Conservation (phyloP, 1,140 invertebrate genomes). For the Battus philenor region DNA sequence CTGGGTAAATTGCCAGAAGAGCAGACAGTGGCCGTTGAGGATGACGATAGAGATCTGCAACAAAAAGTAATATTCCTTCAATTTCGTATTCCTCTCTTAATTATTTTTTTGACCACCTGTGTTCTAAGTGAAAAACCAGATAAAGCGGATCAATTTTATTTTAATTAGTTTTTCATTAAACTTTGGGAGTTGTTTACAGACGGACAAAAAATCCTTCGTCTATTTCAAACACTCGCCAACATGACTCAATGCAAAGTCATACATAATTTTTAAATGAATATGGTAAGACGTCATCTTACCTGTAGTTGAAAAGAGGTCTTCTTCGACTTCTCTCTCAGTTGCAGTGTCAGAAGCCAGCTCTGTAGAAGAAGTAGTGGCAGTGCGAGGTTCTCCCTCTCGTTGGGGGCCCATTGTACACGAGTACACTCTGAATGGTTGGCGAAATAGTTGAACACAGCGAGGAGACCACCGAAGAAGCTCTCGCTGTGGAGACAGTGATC, state of each 20-base stretch:
- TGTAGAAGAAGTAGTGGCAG: constrained; percentile 81
- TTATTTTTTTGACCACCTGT: no score
- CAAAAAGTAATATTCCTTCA: constrained; percentile 22
- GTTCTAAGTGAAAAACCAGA: no score
- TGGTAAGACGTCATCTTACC: constrained; percentile 22
- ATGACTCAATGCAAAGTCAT: neutral
- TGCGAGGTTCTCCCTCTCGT: constrained; percentile 88
- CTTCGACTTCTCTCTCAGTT: constrained; percentile 32
- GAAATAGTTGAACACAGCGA: constrained; percentile 83
- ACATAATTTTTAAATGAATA: neutral
- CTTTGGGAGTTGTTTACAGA: no score
- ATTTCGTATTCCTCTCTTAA: no score
- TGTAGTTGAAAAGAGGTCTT: constrained; percentile 34
- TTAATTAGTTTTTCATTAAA: no score
- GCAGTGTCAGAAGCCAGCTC: constrained; percentile 66
- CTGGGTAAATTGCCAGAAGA: constrained; percentile 87
- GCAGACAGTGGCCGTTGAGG: constrained; percentile 68
- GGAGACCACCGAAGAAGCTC: constrained; percentile 81
- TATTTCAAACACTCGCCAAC: neutral
- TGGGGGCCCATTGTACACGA: constrained; percentile 90
- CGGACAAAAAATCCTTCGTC: neutral
- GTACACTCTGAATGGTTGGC: constrained; percentile 89
- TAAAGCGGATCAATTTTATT: no score
- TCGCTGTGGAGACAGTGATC: constrained; percentile 76
- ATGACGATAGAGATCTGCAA: constrained; percentile 57